Percentiles rank a stretch among this genome's conserved stretches.
These are phyloP conservation scores for Phoebastria nigripes DNA, from an alignment of 2,797 vertebrate species.

Conservation along the genomic window DNA sequence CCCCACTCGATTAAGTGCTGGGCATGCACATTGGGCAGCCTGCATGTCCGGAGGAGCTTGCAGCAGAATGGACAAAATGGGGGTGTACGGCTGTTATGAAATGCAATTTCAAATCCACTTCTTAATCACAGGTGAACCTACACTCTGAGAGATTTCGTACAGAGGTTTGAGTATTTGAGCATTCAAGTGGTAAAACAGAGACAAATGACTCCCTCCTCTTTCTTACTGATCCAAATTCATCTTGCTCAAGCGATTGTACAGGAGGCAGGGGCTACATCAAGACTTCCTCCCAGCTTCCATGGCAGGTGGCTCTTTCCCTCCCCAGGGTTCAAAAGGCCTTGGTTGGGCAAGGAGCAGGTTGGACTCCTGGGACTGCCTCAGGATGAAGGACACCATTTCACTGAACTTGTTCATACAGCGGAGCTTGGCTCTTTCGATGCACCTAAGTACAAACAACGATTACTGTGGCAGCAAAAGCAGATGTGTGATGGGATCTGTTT, in stretches of 20 bases:
- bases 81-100: background rate
- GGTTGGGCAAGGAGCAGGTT: too few relatives aligned
- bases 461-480: background rate
- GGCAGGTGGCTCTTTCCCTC: background rate
- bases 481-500: background rate
- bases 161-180: background rate
- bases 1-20: too few relatives aligned
- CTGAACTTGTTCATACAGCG: too few relatives aligned
- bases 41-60: background rate
- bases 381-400: background rate
- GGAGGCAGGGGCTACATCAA: background rate
- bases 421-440: background rate
- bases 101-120: background rate
- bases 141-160: background rate
- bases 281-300: too few relatives aligned
- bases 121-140: background rate
- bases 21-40: rapidly evolving
- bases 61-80: background rate
- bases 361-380: background rate
- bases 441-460: background rate
- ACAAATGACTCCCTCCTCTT: background rate
- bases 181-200: background rate
- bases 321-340: background rate
- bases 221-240: background rate
- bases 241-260: background rate